Evolutionary conservation across 2,888 invertebrate species (phyloP).

Genomic region (Crematogaster levior): DNA sequence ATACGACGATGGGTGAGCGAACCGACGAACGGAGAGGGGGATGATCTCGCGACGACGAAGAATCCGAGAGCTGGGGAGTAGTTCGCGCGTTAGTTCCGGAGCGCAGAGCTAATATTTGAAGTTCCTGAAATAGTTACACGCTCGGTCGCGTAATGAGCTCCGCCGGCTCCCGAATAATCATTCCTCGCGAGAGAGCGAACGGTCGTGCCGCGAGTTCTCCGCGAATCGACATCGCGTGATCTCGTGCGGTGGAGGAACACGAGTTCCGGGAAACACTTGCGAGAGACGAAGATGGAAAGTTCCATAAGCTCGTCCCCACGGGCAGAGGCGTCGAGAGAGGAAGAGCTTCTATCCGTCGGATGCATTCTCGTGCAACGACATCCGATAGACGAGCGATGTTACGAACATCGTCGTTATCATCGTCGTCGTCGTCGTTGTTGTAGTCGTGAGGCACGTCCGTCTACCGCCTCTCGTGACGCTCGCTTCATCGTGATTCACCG

Average conservation of each 20-base stretch:
- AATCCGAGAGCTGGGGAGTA: slow-evolving; percentile 37
- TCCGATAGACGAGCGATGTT: slow-evolving; percentile 46
- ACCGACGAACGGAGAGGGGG: neutral
- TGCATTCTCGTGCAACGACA: slow-evolving; percentile 22
- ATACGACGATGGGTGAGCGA: slow-evolving; percentile 18
- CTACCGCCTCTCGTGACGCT: slow-evolving; percentile 30
- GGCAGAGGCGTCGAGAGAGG: neutral
- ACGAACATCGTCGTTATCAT: slow-evolving; percentile 17
- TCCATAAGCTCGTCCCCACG: slow-evolving; percentile 40
- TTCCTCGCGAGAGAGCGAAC: slow-evolving; percentile 61
- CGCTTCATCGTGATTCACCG: slow-evolving; percentile 50
- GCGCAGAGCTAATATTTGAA: slow-evolving; percentile 79
- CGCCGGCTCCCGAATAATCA: slow-evolving; percentile 74
- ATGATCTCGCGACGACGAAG: slow-evolving; percentile 50
- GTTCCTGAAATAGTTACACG: slow-evolving; percentile 76
- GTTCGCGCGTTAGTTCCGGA: slow-evolving; percentile 57
- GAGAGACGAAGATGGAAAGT: slow-evolving; percentile 24
- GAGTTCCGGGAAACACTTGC: neutral
- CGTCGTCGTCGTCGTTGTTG: slow-evolving; percentile 11
- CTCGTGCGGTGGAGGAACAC: neutral
- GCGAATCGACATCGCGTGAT: slow-evolving; percentile 36
- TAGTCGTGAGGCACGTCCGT: slow-evolving; percentile 15
- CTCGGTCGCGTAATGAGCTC: slow-evolving; percentile 74
- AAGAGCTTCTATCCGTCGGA: slow-evolving; percentile 28
- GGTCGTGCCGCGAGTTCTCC: slow-evolving; percentile 24